Evolutionary conservation across 2,888 invertebrate genomes (phyloP).

Genomic region (Cryptocheilus praepositus): DNA sequence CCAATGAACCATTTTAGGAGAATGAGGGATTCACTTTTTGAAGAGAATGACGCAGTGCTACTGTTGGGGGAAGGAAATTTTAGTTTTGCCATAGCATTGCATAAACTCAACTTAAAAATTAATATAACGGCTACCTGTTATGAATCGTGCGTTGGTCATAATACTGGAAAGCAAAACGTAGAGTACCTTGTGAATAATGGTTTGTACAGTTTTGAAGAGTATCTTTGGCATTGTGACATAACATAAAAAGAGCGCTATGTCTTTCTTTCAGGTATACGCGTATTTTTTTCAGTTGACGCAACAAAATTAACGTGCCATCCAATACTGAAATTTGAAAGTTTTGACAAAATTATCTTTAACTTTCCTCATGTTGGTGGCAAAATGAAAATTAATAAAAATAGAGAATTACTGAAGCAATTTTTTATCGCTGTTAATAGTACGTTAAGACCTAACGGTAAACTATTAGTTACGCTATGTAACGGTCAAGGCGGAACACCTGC

Average conservation of each 20-base stretch:
- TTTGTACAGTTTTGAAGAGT: constrained; percentile 53
- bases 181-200: constrained; percentile 63
- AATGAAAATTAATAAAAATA: constrained; percentile 78
- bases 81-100: constrained; percentile 75
- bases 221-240: constrained; percentile 15
- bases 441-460: constrained; percentile 67
- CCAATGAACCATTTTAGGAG: no score
- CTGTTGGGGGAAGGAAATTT: constrained; percentile 78
- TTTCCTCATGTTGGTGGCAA: constrained; percentile 81
- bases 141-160: constrained; percentile 64
- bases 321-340: constrained; percentile 60
- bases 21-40: constrained; percentile 63
- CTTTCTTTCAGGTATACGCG: constrained; percentile 73
- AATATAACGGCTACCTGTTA: constrained; percentile 73
- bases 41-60: constrained; percentile 67
- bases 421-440: constrained; percentile 73
- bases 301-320: constrained; percentile 71
- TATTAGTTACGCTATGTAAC: constrained; percentile 76
- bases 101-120: constrained; percentile 60
- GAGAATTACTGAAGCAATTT: constrained; percentile 76
- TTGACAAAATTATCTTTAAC: constrained; percentile 78
- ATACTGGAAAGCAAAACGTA: constrained; percentile 64
- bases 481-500: constrained; percentile 78
- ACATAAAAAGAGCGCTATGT: constrained; percentile 30
- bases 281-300: constrained; percentile 76